These are phyloP conservation scores for Epinephelus awoara DNA, from an alignment of 2,797 vertebrate genomes.

Conservation along the genomic window DNA sequence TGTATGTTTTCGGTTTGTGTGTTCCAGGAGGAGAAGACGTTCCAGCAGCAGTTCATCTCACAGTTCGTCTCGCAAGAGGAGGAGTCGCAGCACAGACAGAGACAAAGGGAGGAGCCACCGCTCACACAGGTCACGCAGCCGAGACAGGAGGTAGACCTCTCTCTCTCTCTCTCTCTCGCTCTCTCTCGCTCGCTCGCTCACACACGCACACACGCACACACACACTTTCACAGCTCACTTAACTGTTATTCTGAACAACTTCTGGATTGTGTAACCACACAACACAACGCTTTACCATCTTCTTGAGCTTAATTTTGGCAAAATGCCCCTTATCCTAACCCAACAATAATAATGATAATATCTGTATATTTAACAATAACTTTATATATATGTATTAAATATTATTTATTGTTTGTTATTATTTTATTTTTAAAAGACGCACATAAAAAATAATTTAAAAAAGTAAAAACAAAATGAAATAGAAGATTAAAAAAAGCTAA, in stretches of 20 bases:
- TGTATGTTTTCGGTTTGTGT: constrained; percentile 25
- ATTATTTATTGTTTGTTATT: too few species aligned
- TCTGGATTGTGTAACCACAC: not conserved
- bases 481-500: not conserved
- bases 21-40: constrained; percentile 87
- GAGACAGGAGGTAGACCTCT: constrained; percentile 89
- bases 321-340: too few species aligned
- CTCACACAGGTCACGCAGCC: constrained; percentile 91
- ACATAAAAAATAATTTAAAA: too few species aligned
- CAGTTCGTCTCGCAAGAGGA: constrained; percentile 91
- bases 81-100: constrained; percentile 89
- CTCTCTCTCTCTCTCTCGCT: too few species aligned
- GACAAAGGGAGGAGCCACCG: constrained; percentile 88
- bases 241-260: not conserved
- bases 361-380: not conserved
- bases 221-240: not conserved
- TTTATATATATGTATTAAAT: not conserved
- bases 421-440: too few species aligned
- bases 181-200: not conserved
- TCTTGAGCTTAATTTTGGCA: too few species aligned
- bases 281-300: not conserved
- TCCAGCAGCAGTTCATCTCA: constrained; percentile 97
- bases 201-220: not conserved
- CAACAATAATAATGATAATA: not conserved
- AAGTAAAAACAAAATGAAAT: not conserved